Evolutionary conservation across 2,888 invertebrate species (phyloP).

Genomic region (Hypomecis punctinalis): DNA sequence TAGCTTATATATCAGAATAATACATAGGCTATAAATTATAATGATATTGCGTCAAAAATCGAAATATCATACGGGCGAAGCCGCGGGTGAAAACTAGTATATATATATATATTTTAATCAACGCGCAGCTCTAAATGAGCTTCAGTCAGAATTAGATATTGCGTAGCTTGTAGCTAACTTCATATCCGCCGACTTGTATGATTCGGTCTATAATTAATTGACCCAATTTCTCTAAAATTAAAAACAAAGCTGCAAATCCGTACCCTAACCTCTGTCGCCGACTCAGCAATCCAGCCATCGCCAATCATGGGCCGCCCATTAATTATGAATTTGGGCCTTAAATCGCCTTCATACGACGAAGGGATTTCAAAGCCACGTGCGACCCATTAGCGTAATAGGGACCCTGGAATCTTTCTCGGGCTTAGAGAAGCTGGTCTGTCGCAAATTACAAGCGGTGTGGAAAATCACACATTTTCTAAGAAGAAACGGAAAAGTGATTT

Average conservation of each 20-base stretch:
- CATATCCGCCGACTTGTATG: too few species aligned
- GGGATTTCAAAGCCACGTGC: constrained; percentile 82
- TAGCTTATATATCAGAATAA: too few species aligned
- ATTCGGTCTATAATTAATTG: not conserved
- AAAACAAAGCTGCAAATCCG: constrained; percentile 22
- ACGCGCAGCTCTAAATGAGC: too few species aligned
- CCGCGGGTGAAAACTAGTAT: too few species aligned
- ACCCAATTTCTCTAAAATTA: constrained; percentile 10
- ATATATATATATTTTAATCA: too few species aligned
- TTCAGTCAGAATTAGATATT: too few species aligned
- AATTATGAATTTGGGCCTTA: constrained; percentile 81
- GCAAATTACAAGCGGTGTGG: constrained; percentile 8
- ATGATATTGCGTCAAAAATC: too few species aligned
- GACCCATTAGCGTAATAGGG: constrained; percentile 79
- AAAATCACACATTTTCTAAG: not conserved
- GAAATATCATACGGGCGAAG: too few species aligned
- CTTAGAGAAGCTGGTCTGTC: constrained; percentile 38
- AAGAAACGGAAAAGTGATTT: too few species aligned
- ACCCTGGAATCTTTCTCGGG: constrained; percentile 69
- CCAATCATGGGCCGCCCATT: constrained; percentile 75
- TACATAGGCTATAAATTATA: too few species aligned
- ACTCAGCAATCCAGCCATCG: constrained; percentile 67
- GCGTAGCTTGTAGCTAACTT: too few species aligned
- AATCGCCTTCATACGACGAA: constrained; percentile 80
- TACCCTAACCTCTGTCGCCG: constrained; percentile 33